A percentile compares a stretch with the other conserved stretches of the same genome.
Conservation (phyloP, 2,113 vertebrate genomes). For the Sterrhoptilus dennistouni region DNA sequence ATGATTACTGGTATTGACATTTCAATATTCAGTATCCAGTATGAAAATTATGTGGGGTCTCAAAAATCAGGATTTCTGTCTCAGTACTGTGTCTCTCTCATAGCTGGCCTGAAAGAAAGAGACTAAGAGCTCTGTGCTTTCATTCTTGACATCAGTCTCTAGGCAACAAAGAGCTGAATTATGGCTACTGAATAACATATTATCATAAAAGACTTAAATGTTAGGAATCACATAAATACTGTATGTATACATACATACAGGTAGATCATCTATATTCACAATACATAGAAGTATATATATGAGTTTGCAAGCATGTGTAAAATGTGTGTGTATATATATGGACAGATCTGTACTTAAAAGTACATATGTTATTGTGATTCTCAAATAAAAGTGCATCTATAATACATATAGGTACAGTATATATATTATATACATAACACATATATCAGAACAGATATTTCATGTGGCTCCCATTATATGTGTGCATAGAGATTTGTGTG, state of each 20-base stretch:
- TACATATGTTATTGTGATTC: background rate
- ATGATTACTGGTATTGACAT: background rate
- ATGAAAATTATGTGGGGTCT: background rate
- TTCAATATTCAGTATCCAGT: background rate
- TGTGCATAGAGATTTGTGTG: rapidly evolving
- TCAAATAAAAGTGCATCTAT: background rate
- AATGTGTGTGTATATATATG: background rate
- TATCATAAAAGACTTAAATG: background rate
- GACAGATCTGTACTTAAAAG: background rate
- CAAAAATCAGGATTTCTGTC: background rate
- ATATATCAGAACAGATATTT: background rate
- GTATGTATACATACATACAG: background rate
- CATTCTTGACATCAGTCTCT: conserved; percentile 33
- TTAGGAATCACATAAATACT: background rate
- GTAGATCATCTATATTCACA: background rate
- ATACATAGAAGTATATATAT: too few species aligned
- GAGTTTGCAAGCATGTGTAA: background rate
- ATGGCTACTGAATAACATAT: background rate
- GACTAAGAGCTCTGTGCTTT: background rate
- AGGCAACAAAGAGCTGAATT: conserved; percentile 36
- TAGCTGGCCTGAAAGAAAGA: background rate
- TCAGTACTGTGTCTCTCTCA: background rate
- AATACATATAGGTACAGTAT: background rate
- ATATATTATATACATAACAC: background rate
- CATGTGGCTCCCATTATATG: background rate